Evolutionary conservation across 1,140 invertebrate genomes (phyloP).

Genomic region (Drusus annulatus): DNA sequence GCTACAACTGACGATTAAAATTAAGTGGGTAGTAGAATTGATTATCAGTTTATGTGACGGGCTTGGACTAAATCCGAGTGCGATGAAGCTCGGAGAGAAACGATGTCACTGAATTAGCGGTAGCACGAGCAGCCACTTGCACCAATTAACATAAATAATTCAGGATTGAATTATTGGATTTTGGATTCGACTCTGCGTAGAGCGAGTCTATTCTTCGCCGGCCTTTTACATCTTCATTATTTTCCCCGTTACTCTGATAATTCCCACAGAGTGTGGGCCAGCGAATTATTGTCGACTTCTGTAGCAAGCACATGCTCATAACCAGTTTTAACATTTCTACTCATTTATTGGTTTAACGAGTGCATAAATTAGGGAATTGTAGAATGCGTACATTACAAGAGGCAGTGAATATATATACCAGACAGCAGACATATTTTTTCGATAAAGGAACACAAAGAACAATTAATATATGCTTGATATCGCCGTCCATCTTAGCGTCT

Average conservation of each 20-base stretch:
- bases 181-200: slow-evolving; percentile 2
- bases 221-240: slow-evolving; percentile 16
- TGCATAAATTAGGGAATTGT: slow-evolving; percentile 35
- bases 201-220: slow-evolving; percentile 2
- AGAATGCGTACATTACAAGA: background rate
- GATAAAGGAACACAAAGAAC: slow-evolving; percentile 1
- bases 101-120: no score
- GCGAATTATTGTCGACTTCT: slow-evolving; percentile 29
- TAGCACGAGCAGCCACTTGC: background rate
- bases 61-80: no score
- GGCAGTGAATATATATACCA: background rate
- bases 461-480: background rate
- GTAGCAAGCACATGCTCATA: background rate
- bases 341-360: slow-evolving; percentile 31
- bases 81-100: no score
- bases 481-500: no score
- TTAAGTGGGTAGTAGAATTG: no score
- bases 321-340: slow-evolving; percentile 23
- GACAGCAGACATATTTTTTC: background rate
- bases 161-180: slow-evolving; percentile 17
- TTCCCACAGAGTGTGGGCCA: slow-evolving; percentile 24
- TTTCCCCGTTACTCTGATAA: slow-evolving; percentile 2
- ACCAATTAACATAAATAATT: slow-evolving; percentile 37
- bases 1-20: no score
- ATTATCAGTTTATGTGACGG: no score